Evolutionary conservation across 2,113 vertebrate species (phyloP).

Genomic region (Pachypanchax playfairii): DNA sequence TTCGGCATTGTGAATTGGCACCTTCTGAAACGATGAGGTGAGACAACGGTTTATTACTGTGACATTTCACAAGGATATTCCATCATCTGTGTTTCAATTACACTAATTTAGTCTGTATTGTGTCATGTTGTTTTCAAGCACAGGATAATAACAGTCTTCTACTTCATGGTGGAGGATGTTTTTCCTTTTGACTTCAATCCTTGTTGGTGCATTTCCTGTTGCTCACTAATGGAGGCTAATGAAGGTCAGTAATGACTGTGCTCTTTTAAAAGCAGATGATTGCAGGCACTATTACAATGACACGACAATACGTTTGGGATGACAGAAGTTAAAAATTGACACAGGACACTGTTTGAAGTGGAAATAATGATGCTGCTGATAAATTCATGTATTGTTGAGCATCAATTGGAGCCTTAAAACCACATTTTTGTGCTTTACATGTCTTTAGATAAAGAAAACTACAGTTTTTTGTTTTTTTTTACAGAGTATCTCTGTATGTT

Average conservation of each 20-base stretch:
- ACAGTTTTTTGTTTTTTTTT: background rate
- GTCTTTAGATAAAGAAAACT: no score
- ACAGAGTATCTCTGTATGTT: background rate
- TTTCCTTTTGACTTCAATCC: background rate
- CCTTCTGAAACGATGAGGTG: no score
- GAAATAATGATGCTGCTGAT: background rate
- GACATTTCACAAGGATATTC: background rate
- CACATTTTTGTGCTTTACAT: background rate
- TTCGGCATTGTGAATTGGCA: background rate
- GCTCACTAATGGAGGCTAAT: constrained; percentile 13
- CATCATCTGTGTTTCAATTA: background rate
- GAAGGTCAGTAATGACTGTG: constrained; percentile 4
- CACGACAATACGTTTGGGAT: constrained; percentile 1
- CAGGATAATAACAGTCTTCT: constrained; percentile 19
- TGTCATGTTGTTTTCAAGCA: constrained; percentile 1
- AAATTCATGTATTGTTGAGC: background rate
- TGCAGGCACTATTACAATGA: background rate
- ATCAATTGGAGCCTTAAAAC: background rate
- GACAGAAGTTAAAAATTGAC: background rate
- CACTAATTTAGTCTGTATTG: background rate
- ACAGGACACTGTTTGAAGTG: background rate
- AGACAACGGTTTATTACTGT: background rate
- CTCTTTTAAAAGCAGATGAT: constrained; percentile 4
- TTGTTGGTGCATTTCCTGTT: background rate
- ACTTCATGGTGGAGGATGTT: background rate